phyloP scores from a whole-genome alignment of 2,113 vertebrate genomes.

The Zosterops hypoxanthus region DNA sequence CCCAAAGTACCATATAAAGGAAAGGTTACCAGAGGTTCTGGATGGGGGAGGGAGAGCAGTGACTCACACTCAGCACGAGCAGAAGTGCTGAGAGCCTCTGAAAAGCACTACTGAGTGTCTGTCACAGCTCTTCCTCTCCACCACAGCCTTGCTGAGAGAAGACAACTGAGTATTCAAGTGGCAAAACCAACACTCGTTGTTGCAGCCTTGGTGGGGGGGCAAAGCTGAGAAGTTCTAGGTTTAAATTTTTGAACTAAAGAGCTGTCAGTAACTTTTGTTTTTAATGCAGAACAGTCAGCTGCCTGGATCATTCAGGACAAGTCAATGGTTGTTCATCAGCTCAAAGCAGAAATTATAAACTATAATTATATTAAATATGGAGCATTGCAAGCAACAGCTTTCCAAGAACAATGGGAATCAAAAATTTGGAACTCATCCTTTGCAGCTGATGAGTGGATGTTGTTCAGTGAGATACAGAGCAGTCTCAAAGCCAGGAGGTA shows the following conservation, averaged over 20 bases:
- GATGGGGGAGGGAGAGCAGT: constrained; percentile 5
- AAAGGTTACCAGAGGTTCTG: constrained; percentile 28
- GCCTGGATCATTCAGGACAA: background rate
- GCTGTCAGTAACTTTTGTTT: background rate
- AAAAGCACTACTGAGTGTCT: background rate
- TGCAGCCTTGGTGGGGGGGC: background rate
- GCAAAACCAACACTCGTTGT: background rate
- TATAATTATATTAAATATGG: background rate
- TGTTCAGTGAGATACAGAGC: background rate
- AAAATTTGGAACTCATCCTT: background rate
- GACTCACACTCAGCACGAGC: constrained; percentile 22
- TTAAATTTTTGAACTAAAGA: background rate
- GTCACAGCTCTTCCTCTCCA: background rate
- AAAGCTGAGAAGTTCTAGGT: background rate
- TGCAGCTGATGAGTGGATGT: background rate
- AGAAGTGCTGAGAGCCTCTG: constrained; percentile 35
- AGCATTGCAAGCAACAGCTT: background rate
- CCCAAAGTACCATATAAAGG: constrained; percentile 45
- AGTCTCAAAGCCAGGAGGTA: background rate
- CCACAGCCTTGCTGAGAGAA: background rate
- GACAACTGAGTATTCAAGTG: background rate
- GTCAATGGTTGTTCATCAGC: background rate
- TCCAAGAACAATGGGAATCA: background rate
- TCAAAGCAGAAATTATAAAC: background rate
- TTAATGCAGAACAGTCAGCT: background rate